These are phyloP conservation scores for Lerista edwardsae DNA, from an alignment of 2,797 vertebrate genomes.

Conservation along the genomic window DNA sequence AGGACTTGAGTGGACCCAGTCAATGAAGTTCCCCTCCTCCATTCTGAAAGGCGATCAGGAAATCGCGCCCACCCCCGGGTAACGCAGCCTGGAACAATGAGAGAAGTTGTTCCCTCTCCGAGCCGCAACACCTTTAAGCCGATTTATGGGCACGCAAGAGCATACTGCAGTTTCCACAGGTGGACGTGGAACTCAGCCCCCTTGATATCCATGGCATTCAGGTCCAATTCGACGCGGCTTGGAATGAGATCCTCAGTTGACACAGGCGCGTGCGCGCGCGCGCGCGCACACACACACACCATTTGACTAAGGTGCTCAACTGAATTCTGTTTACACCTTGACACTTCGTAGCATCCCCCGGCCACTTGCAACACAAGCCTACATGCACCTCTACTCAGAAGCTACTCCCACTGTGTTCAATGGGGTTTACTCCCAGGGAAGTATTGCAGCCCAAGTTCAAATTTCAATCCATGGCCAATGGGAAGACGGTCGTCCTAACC, in stretches of 20 bases:
- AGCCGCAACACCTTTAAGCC: not conserved
- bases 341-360: not conserved
- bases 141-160: not conserved
- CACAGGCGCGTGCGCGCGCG: no score
- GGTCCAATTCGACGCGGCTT: no score
- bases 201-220: not conserved
- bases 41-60: not conserved
- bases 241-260: not conserved
- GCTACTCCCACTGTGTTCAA: no score
- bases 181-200: not conserved
- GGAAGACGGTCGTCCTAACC: not conserved
- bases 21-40: not conserved
- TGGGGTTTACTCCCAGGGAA: no score
- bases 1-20: not conserved
- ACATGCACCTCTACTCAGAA: no score
- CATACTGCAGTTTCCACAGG: not conserved
- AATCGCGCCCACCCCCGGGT: not conserved
- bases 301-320: not conserved
- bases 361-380: no score
- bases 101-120: not conserved
- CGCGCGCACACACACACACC: not conserved
- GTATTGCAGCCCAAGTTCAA: not conserved
- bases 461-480: not conserved
- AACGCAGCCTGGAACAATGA: not conserved
- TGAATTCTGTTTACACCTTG: not conserved